phyloP scores from a whole-genome alignment of 35 echinoderm and acorn worm species.

The Heliocidaris tuberculata region DNA sequence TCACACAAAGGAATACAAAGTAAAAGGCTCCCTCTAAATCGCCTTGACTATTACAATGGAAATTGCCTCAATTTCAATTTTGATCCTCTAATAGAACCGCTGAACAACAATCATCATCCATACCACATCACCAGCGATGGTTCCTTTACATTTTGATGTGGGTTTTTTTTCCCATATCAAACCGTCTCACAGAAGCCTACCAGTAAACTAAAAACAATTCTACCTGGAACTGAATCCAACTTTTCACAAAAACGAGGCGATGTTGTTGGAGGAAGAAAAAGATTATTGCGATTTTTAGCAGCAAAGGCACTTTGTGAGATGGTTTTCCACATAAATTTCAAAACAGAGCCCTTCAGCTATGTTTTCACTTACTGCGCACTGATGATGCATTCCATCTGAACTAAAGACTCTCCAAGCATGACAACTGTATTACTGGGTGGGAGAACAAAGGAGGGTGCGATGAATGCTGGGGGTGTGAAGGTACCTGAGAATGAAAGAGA shows the following conservation, averaged over 20 bases:
- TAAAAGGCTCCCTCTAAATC: neutral
- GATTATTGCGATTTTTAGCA: too few species aligned
- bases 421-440: constrained; percentile 2
- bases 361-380: neutral
- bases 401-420: neutral
- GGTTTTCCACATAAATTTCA: too few species aligned
- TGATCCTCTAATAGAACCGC: neutral
- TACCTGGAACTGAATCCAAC: too few species aligned
- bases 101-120: neutral
- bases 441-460: neutral
- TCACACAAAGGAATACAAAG: neutral
- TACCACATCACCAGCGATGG: neutral
- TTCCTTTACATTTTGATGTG: neutral
- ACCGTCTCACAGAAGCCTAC: too few species aligned
- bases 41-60: neutral
- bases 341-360: too few species aligned
- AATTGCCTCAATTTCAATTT: neutral
- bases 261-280: too few species aligned
- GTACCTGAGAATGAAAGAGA: constrained; percentile 18
- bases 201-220: too few species aligned
- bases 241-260: too few species aligned
- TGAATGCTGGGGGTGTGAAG: neutral
- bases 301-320: too few species aligned
- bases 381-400: constrained; percentile 29
- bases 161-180: too few species aligned